Percentiles rank a stretch among this genome's conserved stretches.
These are phyloP conservation scores for Dione vanillae DNA, from an alignment of 2,888 invertebrate species.

Conservation along the genomic window DNA sequence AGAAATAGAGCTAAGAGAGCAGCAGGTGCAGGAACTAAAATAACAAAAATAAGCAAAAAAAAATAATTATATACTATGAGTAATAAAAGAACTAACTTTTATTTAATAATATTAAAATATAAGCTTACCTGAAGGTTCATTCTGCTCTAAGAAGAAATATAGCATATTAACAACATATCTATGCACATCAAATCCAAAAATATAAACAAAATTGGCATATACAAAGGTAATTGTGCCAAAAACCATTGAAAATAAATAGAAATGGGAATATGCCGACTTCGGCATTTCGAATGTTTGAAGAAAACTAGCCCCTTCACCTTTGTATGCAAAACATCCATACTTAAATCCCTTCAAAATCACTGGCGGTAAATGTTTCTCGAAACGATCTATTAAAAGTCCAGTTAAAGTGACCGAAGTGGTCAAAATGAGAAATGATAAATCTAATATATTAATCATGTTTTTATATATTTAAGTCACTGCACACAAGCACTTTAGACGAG, in stretches of 20 bases:
- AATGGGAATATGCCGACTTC: constrained; percentile 92
- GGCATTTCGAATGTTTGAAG: constrained; percentile 87
- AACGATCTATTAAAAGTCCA: constrained; percentile 86
- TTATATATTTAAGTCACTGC: neutral
- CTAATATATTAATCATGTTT: constrained; percentile 71
- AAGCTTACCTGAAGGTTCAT: constrained; percentile 78
- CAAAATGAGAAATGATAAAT: constrained; percentile 72
- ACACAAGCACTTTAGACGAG: constrained; percentile 3
- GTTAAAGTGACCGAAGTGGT: constrained; percentile 78
- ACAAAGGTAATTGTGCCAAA: constrained; percentile 79
- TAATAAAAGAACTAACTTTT: neutral
- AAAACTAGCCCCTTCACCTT: constrained; percentile 75
- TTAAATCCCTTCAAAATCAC: constrained; percentile 86
- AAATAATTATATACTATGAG: neutral
- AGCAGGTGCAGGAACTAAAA: constrained; percentile 84
- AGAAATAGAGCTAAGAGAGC: constrained; percentile 85
- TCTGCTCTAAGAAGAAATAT: constrained; percentile 72
- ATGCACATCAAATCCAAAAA: constrained; percentile 75
- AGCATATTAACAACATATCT: constrained; percentile 75
- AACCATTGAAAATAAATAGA: constrained; percentile 88
- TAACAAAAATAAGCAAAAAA: constrained; percentile 7
- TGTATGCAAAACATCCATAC: constrained; percentile 89
- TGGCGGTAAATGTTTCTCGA: constrained; percentile 87
- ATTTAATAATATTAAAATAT: neutral
- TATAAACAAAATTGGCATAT: constrained; percentile 80